Evolutionary conservation across 2,113 vertebrate genomes (phyloP), one percentile per base, ranked within the genome.

Genomic region (Strix aluco): DNA sequence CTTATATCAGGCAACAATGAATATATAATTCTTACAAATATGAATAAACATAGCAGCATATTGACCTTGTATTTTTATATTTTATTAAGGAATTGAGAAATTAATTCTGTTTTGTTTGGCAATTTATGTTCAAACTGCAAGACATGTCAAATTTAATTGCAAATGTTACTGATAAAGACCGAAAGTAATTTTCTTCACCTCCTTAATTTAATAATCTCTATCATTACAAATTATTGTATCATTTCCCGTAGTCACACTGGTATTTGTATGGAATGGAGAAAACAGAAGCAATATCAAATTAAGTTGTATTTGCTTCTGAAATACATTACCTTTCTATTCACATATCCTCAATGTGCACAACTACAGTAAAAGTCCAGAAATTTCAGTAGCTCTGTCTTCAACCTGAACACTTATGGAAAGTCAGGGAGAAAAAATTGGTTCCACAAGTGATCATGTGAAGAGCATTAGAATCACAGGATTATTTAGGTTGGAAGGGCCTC

Each of bases 81-180:
- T 81, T 83, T 92, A 59, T 81, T 93, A 90, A 92, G 74, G 22
- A 92, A 86, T 51, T 54, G 27, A 88, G 42, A 26, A 75, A 88
- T 93, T 92, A 94, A 95, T 95, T 96, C 40, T 78, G 30, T 75
- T 90, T 84, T 81, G 12, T 91, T 74, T 75, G 52, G 22, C 15
- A 92, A 79, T 90, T 96, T 91, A 49, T 78, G 27, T 91, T 80
- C 1, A 3, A 94, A 70, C 46, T 81, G 32, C 27, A 92, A 90
- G 63, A 86, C 3, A 11, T n/a, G 36, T 71, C 72, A 90, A 44
- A 17, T 90, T 95, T 92, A 94, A 92, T 58, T 77, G 49, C 30
- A 59, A 54, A 71, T 75, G 92, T 54, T 62, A 20, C 54, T 69
- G 81, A 69, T 46, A 92, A 22, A 7, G 10, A 74, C 86, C 79